Evolutionary conservation across 2,797 vertebrate species (phyloP).

Genomic region (Fundulus diaphanus): DNA sequence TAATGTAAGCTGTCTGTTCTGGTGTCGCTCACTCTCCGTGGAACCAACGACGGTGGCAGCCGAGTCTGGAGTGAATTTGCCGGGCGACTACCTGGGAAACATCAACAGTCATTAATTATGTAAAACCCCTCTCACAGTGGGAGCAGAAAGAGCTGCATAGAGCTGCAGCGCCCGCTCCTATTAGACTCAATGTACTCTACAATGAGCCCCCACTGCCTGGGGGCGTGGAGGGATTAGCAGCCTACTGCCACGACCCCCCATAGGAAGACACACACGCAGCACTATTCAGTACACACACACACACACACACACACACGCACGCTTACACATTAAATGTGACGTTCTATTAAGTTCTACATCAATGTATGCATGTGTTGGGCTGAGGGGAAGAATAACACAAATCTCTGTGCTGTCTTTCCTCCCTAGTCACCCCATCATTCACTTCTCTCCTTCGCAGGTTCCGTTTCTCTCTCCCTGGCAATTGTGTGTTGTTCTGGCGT

Average conservation of each 20-base stretch:
- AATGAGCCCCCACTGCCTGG: slow-evolving; percentile 76
- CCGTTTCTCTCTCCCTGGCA: slow-evolving; percentile 45
- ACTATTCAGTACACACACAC: slow-evolving; percentile 25
- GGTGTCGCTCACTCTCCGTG: slow-evolving; percentile 75
- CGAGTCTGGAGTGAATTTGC: slow-evolving; percentile 80
- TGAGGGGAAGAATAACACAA: slow-evolving; percentile 59
- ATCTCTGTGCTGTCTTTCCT: slow-evolving; percentile 69
- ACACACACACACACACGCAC: slow-evolving; percentile 28
- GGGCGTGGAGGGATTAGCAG: slow-evolving; percentile 74
- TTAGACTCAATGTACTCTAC: slow-evolving; percentile 79
- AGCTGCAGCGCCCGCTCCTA: slow-evolving; percentile 75
- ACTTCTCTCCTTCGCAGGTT: slow-evolving; percentile 55
- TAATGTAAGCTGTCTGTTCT: slow-evolving; percentile 85
- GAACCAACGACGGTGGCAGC: slow-evolving; percentile 72
- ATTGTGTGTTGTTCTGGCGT: slow-evolving; percentile 59
- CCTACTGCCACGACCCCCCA: slow-evolving; percentile 64
- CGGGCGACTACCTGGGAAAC: slow-evolving; percentile 85
- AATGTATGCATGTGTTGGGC: slow-evolving; percentile 60
- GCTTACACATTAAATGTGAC: slow-evolving; percentile 44
- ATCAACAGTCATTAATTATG: slow-evolving; percentile 89
- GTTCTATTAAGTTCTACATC: slow-evolving; percentile 67
- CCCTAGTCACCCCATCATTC: slow-evolving; percentile 72
- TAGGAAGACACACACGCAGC: slow-evolving; percentile 52
- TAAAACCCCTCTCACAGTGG: slow-evolving; percentile 79
- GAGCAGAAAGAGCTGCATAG: slow-evolving; percentile 69